phyloP scores from a whole-genome alignment of 1,140 invertebrate species.

The Archivesica marissinica region DNA sequence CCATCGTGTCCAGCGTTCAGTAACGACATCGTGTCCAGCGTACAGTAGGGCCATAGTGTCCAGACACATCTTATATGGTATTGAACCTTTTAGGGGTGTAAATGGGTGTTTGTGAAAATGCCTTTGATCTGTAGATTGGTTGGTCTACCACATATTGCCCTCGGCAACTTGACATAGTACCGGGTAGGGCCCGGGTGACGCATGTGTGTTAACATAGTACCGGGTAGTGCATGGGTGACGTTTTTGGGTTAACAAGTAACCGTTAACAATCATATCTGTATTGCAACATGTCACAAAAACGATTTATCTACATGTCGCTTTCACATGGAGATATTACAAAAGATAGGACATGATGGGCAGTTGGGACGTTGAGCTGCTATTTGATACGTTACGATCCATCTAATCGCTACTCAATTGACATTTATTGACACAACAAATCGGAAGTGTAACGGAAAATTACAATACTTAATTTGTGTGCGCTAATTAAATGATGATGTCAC shows the following conservation, averaged over 20 bases:
- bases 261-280: conserved; percentile 16
- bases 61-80: too few species aligned
- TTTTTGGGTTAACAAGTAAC: neutral
- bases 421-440: conserved; percentile 20
- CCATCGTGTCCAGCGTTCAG: too few species aligned
- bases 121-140: too few species aligned
- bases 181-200: conserved; percentile 1
- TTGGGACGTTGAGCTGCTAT: conserved; percentile 3
- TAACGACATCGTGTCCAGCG: too few species aligned
- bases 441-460: conserved; percentile 29
- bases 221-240: neutral
- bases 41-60: too few species aligned
- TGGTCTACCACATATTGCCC: too few species aligned
- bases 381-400: neutral
- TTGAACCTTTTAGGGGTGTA: neutral
- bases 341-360: neutral
- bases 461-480: too few species aligned
- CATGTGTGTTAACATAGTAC: neutral
- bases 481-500: too few species aligned
- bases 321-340: neutral
- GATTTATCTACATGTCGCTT: conserved; percentile 29
- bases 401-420: conserved; percentile 28
- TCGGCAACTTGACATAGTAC: neutral
- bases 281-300: conserved; percentile 17
- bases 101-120: neutral